Evolutionary conservation across 2,797 vertebrate genomes (phyloP).

Genomic region (Nyctibius grandis): DNA sequence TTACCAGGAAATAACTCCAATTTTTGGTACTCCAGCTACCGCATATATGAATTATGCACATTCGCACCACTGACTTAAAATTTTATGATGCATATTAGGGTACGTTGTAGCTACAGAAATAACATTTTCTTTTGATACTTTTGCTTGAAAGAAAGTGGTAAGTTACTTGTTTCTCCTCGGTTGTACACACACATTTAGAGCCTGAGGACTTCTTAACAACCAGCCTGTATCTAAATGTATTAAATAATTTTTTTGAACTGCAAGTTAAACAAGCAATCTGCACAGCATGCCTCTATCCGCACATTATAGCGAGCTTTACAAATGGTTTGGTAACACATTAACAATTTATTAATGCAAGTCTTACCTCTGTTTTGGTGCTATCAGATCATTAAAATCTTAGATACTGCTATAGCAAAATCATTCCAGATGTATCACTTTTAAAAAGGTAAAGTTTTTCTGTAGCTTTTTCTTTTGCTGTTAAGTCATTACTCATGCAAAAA

Average conservation of each 20-base stretch:
- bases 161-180: not conserved
- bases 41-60: not conserved
- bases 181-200: not conserved
- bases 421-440: slow-evolving; percentile 48
- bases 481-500: slow-evolving; percentile 35
- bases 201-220: not conserved
- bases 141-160: not conserved
- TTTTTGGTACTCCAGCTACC: not conserved
- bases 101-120: not conserved
- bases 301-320: slow-evolving; percentile 37
- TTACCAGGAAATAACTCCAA: not conserved
- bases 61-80: not conserved
- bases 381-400: slow-evolving; percentile 62
- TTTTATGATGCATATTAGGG: not conserved
- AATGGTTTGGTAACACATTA: slow-evolving; percentile 5
- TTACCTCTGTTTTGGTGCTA: slow-evolving; percentile 67
- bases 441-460: slow-evolving; percentile 50
- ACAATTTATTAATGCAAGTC: slow-evolving; percentile 30
- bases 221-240: not conserved
- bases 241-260: not conserved
- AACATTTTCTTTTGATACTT: not conserved
- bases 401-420: slow-evolving; percentile 52
- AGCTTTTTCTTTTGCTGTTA: slow-evolving; percentile 51
- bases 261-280: not conserved
- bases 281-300: not conserved